Evolutionary conservation across 2,888 invertebrate species (phyloP).

Genomic region (Drosophila bunnanda): DNA sequence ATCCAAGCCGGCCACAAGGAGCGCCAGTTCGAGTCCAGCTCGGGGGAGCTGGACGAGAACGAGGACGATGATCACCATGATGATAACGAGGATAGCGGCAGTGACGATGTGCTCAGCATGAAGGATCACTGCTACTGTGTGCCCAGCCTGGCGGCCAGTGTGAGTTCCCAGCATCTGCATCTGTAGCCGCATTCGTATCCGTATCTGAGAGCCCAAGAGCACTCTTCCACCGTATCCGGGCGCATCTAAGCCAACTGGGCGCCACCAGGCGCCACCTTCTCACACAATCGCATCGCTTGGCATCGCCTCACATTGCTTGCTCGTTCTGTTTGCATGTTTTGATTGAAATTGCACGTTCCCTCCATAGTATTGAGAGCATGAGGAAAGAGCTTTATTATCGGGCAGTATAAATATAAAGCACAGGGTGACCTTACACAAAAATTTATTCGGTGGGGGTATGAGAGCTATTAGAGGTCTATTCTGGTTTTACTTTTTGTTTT

Average conservation of each 20-base stretch:
- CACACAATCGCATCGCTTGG: conserved; percentile 29
- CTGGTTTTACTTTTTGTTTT: background rate
- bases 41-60: conserved; percentile 57
- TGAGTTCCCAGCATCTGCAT: conserved; percentile 75
- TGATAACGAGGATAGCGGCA: conserved; percentile 69
- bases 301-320: conserved; percentile 32
- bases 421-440: conserved; percentile 20
- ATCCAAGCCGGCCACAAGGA: conserved; percentile 49
- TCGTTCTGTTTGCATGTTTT: conserved; percentile 63
- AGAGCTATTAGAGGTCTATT: background rate
- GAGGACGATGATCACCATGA: conserved; percentile 54
- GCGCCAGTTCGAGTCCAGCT: conserved; percentile 58
- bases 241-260: conserved; percentile 40
- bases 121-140: conserved; percentile 84
- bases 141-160: conserved; percentile 83
- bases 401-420: conserved; percentile 47
- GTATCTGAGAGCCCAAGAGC: conserved; percentile 38
- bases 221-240: conserved; percentile 38
- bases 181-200: conserved; percentile 44
- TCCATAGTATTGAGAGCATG: conserved; percentile 50
- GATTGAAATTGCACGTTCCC: conserved; percentile 48
- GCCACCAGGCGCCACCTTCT: conserved; percentile 37
- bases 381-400: conserved; percentile 43
- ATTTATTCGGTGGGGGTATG: background rate
- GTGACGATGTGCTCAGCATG: conserved; percentile 81